Base-by-base conservation (phyloP, 2,113 vertebrate genomes). In the Oreochromis spilurus region DNA sequence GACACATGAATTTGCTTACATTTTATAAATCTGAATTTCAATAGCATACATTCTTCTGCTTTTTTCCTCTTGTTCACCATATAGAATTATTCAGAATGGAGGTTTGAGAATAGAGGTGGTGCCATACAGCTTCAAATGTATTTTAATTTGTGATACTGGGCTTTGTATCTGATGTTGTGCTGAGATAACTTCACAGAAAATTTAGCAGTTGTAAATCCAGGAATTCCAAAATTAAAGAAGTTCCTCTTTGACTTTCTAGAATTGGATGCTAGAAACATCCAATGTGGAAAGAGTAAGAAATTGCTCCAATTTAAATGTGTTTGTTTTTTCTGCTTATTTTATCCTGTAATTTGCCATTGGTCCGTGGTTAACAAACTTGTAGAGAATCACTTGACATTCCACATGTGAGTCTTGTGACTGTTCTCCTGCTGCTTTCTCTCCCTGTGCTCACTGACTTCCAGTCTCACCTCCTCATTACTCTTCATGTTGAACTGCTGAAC, bases 401-500 rank as follows among this genome's bases (percentile, higher is more conserved):
- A 77, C 72, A 12, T n/a, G 4, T 31, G 34, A 48, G 10, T 2
- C 24, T 10, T 58, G 45, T 16, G 16, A 52, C 40, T 57, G 16
- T 24, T 9, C 43, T 29, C 16, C 26, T 2, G 31, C 57, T 19
- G 48, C 26, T 31, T 45, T 43, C 55, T 70, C 77, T 78, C 12
- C 58, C 85, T 57, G 55, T 17, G 50, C 67, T 87, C 60, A 10
- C 79, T 85, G 48, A 82, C 84, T 67, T 53, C 34, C 54, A 62
- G 50, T 31, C 79, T 88, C 91, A 60, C 86, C 80, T 81, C 78
- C 67, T 85, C 78, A 80, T 82, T 81, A 43, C 87, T 81, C 58
- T 78, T 84, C 12, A 1, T 90, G 72, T 84, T 92, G 80, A 87
- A 65, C 84, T 54, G 77, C 86, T 88, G 87, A 82, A 87, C 82